phyloP scores from a whole-genome alignment of 2,797 vertebrate species.

The Rhynchonycteris naso region DNA sequence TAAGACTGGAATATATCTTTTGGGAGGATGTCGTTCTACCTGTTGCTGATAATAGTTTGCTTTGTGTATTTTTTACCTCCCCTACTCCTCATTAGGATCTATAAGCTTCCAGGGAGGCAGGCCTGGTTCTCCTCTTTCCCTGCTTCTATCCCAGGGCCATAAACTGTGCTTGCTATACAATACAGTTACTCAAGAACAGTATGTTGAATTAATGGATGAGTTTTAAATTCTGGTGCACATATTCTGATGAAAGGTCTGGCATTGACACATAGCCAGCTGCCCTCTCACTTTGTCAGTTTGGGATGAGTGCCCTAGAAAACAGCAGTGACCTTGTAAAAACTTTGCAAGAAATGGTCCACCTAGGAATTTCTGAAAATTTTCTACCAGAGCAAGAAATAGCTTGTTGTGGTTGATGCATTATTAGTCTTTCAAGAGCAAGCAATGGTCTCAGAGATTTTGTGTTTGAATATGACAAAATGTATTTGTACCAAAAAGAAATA shows the following conservation, averaged over 20 bases:
- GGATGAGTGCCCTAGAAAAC: not conserved
- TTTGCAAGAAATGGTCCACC: not conserved
- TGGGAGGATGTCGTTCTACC: not conserved
- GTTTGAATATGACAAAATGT: constrained; percentile 39
- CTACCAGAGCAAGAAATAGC: not conserved
- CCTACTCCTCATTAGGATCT: not conserved
- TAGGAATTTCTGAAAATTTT: not conserved
- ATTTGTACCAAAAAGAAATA: constrained; percentile 15
- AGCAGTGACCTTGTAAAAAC: not conserved
- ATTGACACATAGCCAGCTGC: not conserved
- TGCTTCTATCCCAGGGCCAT: not conserved
- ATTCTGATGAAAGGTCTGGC: not conserved
- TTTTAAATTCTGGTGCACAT: not conserved
- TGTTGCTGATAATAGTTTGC: not conserved
- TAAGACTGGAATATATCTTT: not conserved
- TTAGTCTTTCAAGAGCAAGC: constrained; percentile 38
- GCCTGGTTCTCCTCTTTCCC: not conserved
- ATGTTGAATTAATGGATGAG: not conserved
- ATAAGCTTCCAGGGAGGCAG: not conserved
- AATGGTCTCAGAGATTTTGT: not conserved
- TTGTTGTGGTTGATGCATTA: not conserved
- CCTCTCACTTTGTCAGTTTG: not conserved
- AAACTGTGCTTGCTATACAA: not conserved
- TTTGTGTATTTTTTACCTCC: not conserved
- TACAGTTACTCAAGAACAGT: not conserved